Conservation (phyloP, 2,888 invertebrate species). For the Oscheius sp. region DNA sequence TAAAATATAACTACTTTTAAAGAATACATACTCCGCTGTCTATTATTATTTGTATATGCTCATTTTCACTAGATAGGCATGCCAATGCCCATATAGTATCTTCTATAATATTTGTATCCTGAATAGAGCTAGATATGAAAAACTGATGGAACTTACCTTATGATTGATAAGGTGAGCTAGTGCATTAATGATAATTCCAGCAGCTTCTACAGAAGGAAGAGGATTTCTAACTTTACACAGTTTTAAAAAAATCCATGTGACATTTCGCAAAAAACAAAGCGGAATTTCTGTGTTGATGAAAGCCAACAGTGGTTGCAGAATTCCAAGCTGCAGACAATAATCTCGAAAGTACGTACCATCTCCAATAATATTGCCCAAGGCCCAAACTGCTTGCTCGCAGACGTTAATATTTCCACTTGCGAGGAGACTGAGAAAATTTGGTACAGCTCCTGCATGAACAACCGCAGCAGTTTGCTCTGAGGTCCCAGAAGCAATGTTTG, state of each 20-base stretch:
- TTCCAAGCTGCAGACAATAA: slow-evolving; percentile 90
- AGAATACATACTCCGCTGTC: slow-evolving; percentile 77
- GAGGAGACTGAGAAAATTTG: slow-evolving; percentile 88
- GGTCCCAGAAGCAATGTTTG: slow-evolving; percentile 96
- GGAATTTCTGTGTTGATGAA: slow-evolving; percentile 96
- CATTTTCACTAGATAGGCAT: slow-evolving; percentile 95
- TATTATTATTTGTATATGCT: slow-evolving; percentile 95
- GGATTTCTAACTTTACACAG: slow-evolving; percentile 77
- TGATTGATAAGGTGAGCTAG: slow-evolving; percentile 92
- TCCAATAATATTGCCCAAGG: slow-evolving; percentile 85
- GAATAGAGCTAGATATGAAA: neutral
- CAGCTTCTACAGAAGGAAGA: slow-evolving; percentile 36
- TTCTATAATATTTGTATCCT: slow-evolving; percentile 91
- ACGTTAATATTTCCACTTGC: slow-evolving; percentile 94
- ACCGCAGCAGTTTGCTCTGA: slow-evolving; percentile 86
- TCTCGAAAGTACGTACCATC: slow-evolving; percentile 94
- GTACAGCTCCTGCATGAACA: slow-evolving; percentile 91
- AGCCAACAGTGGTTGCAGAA: slow-evolving; percentile 88
- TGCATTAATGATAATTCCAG: slow-evolving; percentile 83
- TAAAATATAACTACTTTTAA: too few species aligned
- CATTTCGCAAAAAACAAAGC: slow-evolving; percentile 92
- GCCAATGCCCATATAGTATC: slow-evolving; percentile 99
- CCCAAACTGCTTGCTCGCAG: slow-evolving; percentile 99
- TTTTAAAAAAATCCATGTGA: slow-evolving; percentile 99
- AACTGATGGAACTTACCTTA: slow-evolving; percentile 72